Percentiles rank a stretch among this genome's conserved stretches.
These are phyloP conservation scores for Trichoplusia ni DNA, from an alignment of 1,140 invertebrate species.

Conservation along the genomic window DNA sequence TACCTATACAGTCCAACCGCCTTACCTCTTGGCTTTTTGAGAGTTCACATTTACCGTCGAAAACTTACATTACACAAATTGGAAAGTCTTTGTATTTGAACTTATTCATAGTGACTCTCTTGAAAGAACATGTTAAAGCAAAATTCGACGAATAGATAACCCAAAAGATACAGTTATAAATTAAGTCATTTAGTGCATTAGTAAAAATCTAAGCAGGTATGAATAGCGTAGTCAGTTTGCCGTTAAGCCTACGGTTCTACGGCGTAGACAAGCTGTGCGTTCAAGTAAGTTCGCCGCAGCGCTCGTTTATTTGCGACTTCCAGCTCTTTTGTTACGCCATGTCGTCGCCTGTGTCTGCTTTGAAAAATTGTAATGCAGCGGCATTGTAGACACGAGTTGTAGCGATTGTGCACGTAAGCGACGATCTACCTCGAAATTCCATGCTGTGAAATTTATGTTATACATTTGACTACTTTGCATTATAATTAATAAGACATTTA, in stretches of 20 bases:
- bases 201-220: neutral
- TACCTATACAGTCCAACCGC: constrained; percentile 60
- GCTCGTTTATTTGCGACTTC: constrained; percentile 78
- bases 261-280: constrained; percentile 36
- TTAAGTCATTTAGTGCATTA: neutral
- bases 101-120: constrained; percentile 16
- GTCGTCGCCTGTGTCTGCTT: constrained; percentile 76
- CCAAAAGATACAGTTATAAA: constrained; percentile 5
- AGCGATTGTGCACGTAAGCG: constrained; percentile 57
- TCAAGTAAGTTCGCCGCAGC: constrained; percentile 60
- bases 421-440: constrained; percentile 1
- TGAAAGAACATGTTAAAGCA: constrained; percentile 3
- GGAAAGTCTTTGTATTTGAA: constrained; percentile 53
- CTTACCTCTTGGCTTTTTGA: constrained; percentile 65
- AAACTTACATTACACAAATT: constrained; percentile 77
- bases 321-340: constrained; percentile 77
- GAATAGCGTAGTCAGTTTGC: neutral
- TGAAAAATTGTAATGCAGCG: constrained; percentile 78
- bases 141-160: constrained; percentile 8
- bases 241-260: constrained; percentile 17
- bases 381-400: constrained; percentile 65
- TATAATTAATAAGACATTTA: too few species aligned
- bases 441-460: constrained; percentile 17
- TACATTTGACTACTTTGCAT: too few species aligned
- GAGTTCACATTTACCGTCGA: constrained; percentile 54